Evolutionary conservation across 2,797 vertebrate genomes (phyloP), one percentile per base, ranked within the genome.

Genomic region (Rhynchonycteris naso): DNA sequence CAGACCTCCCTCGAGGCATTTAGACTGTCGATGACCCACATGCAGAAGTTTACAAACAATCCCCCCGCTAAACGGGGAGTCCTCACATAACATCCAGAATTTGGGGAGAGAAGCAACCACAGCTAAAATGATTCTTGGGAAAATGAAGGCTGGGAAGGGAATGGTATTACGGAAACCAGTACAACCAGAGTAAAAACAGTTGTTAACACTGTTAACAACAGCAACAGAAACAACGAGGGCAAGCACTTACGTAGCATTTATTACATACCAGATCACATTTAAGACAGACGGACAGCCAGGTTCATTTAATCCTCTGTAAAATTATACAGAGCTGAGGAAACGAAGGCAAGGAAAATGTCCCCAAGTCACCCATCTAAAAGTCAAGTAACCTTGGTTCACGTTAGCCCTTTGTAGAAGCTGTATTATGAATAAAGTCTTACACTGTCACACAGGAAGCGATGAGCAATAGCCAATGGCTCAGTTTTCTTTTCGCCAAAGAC

Each of bases 21-120:
- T 30, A 93, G 85, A 96, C 91, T 92, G 68, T 82, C 79, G 81
- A 96, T 54, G 80, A 95, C 24, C 63, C 88, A 92, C 47, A 90
- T 26, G 76, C 56, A 88, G 61, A 91, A 88, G 90, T 97, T 97
- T 97, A 96, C 95, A 97, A 97, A 97, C 95, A 96, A 56, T 90
- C 72, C 59, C 72, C 59, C 56, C 54, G 52, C 50, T 56, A 66
- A 94, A 94, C 2, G 35, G 43, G 33, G 66, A 82, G 0, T 85
- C 38, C 66, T 79, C 30, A 90, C 66, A 88, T n/a, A 76, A 74
- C n/a, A 7, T 59, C 26, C 63, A 90, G 63, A 59, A 47, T 26
- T 22, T 18, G 21, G 33, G 38, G 24, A 22, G 19, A 28, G n/a
- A 75, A n/a, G 63, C 61, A 91, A 52, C 30, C 76, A 95, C 94